Evolutionary conservation across 2,797 vertebrate genomes (phyloP), one percentile per base, ranked within the genome.

Genomic region (Peromyscus eremicus): DNA sequence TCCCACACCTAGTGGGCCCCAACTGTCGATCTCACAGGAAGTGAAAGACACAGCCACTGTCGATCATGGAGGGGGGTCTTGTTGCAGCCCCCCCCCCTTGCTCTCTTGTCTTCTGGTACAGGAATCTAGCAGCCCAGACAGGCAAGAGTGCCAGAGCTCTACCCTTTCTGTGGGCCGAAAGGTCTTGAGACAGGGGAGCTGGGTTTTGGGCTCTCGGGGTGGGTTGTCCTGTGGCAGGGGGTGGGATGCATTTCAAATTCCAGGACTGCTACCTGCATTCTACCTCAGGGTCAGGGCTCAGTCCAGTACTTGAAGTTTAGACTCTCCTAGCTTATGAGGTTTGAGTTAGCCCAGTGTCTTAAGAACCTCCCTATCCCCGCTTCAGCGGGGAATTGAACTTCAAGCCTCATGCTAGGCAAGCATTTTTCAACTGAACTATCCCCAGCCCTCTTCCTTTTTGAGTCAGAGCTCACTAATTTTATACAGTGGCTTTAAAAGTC

Each of bases 1-100:
- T 64, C 66, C 82, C 76, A 84, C 86, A 34, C 92, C 3, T 55
- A 27, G 70, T 62, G 87, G 77, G 96, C 92, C 73, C 66, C 97
- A 97, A 97, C 97, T 97, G 97, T 86, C 97, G 89, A 80, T 91
- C 84, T 84, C 2, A 32, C 97, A 97, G 97, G 97, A 98, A 98
- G 93, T 21, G 73, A 95, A 94, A 97, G 92, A 90, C 86, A 43
- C 62, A 32, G 21, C 73, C 84, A 0, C 66, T 32, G 60, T 37
- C 40, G 46, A 21, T 19, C 32, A 40, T 81, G 96, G 95, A 94
- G 97, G 94, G 55, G 97, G 95, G 93, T 14, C 57, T 46, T 17
- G 52, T 34, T 46, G 2, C 64, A 52, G 77, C 34, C 37, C 37
- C 43, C 40, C 62, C 62, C 46, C 81, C 43, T 55, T 34, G 4